Conservation (phyloP, 2,888 invertebrate genomes). For the Blomia tropicalis region DNA sequence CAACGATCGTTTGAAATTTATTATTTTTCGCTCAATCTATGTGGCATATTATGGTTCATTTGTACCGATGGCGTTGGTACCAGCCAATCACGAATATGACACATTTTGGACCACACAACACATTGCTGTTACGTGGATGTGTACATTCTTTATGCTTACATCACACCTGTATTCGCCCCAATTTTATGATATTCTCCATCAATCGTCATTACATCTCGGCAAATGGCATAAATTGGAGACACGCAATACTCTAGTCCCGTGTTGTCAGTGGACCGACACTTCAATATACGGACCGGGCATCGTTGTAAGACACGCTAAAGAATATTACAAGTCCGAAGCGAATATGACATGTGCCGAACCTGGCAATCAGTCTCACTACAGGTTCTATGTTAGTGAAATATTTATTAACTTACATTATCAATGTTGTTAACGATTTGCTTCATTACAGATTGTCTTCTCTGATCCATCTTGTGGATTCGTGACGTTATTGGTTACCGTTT, state of each 20-base stretch:
- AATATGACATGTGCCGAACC: slow-evolving; percentile 73
- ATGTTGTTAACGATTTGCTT: background rate
- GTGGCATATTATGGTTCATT: slow-evolving; percentile 76
- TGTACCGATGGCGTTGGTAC: slow-evolving; percentile 73
- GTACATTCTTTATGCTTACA: slow-evolving; percentile 61
- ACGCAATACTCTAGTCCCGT: slow-evolving; percentile 44
- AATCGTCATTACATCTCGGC: slow-evolving; percentile 75
- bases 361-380: slow-evolving; percentile 55
- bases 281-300: slow-evolving; percentile 38
- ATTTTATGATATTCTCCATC: slow-evolving; percentile 75
- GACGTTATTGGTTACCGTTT: slow-evolving; percentile 49
- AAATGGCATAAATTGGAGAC: slow-evolving; percentile 51
- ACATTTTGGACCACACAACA: slow-evolving; percentile 67
- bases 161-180: slow-evolving; percentile 50
- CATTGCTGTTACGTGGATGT: slow-evolving; percentile 59
- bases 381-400: slow-evolving; percentile 65
- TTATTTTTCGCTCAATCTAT: slow-evolving; percentile 63
- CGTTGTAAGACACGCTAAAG: slow-evolving; percentile 53
- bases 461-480: slow-evolving; percentile 64
- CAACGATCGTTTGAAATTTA: slow-evolving; percentile 70
- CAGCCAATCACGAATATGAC: slow-evolving; percentile 54
- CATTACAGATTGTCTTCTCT: slow-evolving; percentile 53
- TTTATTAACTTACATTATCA: background rate
- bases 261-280: slow-evolving; percentile 28
- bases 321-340: slow-evolving; percentile 57